These are phyloP conservation scores for Lacerta bilineata DNA, from an alignment of 2,797 vertebrate genomes.

Conservation along the genomic window DNA sequence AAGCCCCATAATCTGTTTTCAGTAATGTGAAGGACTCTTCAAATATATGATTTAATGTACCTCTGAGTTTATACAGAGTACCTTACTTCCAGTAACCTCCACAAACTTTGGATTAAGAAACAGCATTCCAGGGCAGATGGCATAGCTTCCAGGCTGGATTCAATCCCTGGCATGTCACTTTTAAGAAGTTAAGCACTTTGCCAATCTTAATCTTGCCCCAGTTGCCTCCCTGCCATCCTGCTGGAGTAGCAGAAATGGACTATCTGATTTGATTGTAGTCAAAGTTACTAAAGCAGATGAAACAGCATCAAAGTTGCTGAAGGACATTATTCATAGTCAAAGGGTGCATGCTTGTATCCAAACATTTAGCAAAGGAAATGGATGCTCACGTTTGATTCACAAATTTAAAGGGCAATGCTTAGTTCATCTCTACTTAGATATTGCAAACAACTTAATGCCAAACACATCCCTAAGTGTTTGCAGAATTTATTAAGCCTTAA, in stretches of 20 bases:
- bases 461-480: slow-evolving; percentile 28
- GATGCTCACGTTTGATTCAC: slow-evolving; percentile 24
- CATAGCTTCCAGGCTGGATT: background rate
- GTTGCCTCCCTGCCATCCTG: background rate
- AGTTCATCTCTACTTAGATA: slow-evolving; percentile 44
- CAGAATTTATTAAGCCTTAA: slow-evolving; percentile 36
- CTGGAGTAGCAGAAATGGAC: slow-evolving; percentile 23
- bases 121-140: background rate
- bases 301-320: slow-evolving; percentile 35
- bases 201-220: background rate
- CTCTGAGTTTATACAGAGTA: background rate
- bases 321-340: slow-evolving; percentile 40
- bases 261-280: background rate
- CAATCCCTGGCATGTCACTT: background rate
- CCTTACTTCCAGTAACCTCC: background rate
- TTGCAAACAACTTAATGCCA: slow-evolving; percentile 28
- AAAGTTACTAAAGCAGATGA: slow-evolving; percentile 32
- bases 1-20: background rate
- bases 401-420: slow-evolving; percentile 31
- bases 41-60: background rate
- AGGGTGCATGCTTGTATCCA: slow-evolving; percentile 11
- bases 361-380: slow-evolving; percentile 47
- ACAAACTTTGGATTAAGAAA: background rate
- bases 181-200: slow-evolving; percentile 21
- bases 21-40: background rate